phyloP scores from a whole-genome alignment of 2,113 vertebrate species.

The Ginglymostoma cirratum region DNA sequence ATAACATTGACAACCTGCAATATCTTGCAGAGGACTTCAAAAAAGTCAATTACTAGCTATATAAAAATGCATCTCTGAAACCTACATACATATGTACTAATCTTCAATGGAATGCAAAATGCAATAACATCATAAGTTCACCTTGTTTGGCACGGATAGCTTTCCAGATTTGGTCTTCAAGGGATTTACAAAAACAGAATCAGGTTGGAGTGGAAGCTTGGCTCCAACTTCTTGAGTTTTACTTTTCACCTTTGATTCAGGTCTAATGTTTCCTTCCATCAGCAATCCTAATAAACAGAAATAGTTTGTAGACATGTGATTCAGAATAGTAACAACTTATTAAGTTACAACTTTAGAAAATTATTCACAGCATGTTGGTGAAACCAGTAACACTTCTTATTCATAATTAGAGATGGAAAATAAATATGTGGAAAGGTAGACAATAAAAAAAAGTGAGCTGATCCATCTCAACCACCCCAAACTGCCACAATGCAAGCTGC shows the following conservation, averaged over 20 bases:
- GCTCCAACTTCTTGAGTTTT: conserved; percentile 47
- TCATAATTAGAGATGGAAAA: too few relatives aligned
- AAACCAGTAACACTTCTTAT: neutral
- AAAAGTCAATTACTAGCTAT: neutral
- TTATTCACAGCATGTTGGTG: neutral
- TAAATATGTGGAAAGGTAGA: neutral
- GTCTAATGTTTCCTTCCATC: conserved; percentile 51
- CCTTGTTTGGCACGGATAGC: neutral
- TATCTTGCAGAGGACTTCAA: neutral
- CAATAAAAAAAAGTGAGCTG: neutral
- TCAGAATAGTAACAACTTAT: neutral
- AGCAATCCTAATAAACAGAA: conserved; percentile 50
- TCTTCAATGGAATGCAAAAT: neutral
- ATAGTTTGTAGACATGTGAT: neutral
- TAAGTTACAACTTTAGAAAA: neutral
- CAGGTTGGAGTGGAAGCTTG: conserved; percentile 45
- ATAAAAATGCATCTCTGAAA: neutral
- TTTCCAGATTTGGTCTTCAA: conserved; percentile 33
- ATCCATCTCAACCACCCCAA: neutral
- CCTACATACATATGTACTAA: neutral
- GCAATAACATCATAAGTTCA: conserved; percentile 10
- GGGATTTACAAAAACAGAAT: conserved; percentile 48
- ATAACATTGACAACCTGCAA: neutral
- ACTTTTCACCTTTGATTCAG: conserved; percentile 44
- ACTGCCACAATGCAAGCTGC: neutral